Evolutionary conservation across 2,888 invertebrate species (phyloP).

Genomic region (Itoplectis maculator): DNA sequence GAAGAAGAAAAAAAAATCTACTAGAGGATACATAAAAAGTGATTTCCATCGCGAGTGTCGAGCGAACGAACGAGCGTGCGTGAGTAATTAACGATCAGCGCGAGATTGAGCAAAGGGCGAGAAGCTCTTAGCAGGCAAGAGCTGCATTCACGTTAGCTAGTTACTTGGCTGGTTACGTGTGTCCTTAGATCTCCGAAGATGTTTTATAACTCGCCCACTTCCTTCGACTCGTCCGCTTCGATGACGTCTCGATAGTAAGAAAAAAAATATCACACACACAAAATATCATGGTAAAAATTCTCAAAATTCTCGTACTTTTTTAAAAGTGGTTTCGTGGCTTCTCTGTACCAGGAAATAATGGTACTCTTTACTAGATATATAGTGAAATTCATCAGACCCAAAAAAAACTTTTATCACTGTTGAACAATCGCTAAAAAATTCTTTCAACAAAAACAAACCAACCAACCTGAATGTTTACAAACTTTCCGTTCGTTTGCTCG

Average conservation of each 20-base stretch:
- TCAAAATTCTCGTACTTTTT: no score
- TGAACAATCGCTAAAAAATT: neutral
- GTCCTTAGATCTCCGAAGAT: slow-evolving; percentile 22
- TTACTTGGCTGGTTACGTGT: slow-evolving; percentile 10
- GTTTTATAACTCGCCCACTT: slow-evolving; percentile 33
- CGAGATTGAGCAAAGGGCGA: slow-evolving; percentile 30
- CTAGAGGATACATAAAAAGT: slow-evolving; percentile 25
- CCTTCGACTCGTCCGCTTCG: neutral
- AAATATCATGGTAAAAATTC: neutral
- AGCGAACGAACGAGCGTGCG: slow-evolving; percentile 30
- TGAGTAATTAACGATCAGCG: slow-evolving; percentile 39
- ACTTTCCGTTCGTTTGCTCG: no score
- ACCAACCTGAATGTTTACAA: no score
- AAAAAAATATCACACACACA: neutral
- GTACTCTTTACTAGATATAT: no score
- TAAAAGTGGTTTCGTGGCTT: no score
- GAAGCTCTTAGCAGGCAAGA: slow-evolving; percentile 3
- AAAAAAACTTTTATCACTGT: neutral
- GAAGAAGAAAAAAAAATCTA: slow-evolving; percentile 5
- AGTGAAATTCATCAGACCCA: no score
- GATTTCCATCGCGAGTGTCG: slow-evolving; percentile 63
- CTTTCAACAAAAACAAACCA: neutral
- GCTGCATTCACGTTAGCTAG: neutral
- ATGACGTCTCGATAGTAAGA: neutral
- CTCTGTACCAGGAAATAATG: no score